A percentile compares a stretch with the other conserved stretches of the same genome.
Conservation (phyloP, 2,888 invertebrate genomes). For the Eupelmus urozonus region DNA sequence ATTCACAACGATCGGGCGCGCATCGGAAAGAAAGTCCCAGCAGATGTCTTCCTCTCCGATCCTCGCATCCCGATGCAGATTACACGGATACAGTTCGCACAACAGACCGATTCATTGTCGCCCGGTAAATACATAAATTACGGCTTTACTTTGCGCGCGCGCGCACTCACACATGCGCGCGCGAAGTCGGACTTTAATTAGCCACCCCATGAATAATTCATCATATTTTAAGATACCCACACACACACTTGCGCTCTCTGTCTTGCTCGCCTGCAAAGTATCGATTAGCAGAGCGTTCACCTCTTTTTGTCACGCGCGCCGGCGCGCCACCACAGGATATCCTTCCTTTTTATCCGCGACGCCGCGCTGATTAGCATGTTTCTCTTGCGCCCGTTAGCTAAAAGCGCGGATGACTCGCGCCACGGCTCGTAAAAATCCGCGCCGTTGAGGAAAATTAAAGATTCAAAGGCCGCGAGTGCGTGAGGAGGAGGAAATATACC, state of each 20-base stretch:
- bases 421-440: neutral
- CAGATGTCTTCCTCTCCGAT: too few species aligned
- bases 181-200: slow-evolving; percentile 43
- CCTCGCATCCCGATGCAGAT: too few species aligned
- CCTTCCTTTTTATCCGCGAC: slow-evolving; percentile 15
- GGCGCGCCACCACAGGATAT: slow-evolving; percentile 40
- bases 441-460: neutral
- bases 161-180: too few species aligned
- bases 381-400: neutral
- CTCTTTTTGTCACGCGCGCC: slow-evolving; percentile 29
- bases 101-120: neutral
- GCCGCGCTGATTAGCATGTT: slow-evolving; percentile 30
- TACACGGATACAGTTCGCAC: neutral
- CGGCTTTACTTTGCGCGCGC: neutral
- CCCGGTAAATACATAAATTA: slow-evolving; percentile 32
- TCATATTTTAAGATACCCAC: neutral
- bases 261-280: slow-evolving; percentile 4
- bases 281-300: slow-evolving; percentile 52
- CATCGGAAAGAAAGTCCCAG: neutral
- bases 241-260: slow-evolving; percentile 6
- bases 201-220: slow-evolving; percentile 28
- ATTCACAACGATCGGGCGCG: slow-evolving; percentile 5
- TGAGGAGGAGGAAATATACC: too few species aligned
- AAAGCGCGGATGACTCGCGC: neutral
- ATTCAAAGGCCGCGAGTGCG: too few species aligned